Base-by-base conservation (phyloP, 2,888 invertebrate genomes). In the Torymus auratus region DNA sequence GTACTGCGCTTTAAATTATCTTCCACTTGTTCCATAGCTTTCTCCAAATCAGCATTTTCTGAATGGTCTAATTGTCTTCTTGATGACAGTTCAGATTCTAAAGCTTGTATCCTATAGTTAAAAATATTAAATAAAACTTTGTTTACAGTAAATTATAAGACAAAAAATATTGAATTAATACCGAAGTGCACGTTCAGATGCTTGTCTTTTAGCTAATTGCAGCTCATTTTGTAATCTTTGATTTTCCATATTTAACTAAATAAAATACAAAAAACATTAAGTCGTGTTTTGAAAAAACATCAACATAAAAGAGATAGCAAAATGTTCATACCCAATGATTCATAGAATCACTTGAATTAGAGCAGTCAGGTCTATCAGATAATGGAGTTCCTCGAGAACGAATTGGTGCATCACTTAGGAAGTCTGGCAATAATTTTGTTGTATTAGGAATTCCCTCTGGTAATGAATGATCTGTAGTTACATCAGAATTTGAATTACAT, bases 371-470 rank as follows among this genome's bases (percentile, higher is more conserved):
- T 71, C 85, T 85, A 13, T 88, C 87, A 10, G 83, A 79, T 5
- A 86, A 80, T 23, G 84, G 70, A 62, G 85, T 83, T 65, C 85
- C 84, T 91, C 92, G 85, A 92, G 94, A 91, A 56, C 91, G 89
- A 84, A 92, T 92, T 20, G 95, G 94, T 5, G 95, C 95, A 86
- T 95, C 95, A 2, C 94, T 94, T 52, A 95, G 91, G 88, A 95
- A 95, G 86, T 95, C 95, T 2, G 95, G 95, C 82, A 95, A 90
- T 84, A 93, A 93, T 88, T 94, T 93, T 69, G 92, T 92, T 56
- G 92, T 91, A 61, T 91, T 92, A 28, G 91, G 78, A n/a, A 83
- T 88, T 88, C 91, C 88, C n/a, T 83, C 84, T 7, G 85, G 83
- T 28, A 86, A 81, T 64, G 86, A 82, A 68, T 85, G 84, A 55